These are phyloP conservation scores for Cossypha caffra DNA, from an alignment of 2,797 vertebrate genomes.

Conservation along the genomic window DNA sequence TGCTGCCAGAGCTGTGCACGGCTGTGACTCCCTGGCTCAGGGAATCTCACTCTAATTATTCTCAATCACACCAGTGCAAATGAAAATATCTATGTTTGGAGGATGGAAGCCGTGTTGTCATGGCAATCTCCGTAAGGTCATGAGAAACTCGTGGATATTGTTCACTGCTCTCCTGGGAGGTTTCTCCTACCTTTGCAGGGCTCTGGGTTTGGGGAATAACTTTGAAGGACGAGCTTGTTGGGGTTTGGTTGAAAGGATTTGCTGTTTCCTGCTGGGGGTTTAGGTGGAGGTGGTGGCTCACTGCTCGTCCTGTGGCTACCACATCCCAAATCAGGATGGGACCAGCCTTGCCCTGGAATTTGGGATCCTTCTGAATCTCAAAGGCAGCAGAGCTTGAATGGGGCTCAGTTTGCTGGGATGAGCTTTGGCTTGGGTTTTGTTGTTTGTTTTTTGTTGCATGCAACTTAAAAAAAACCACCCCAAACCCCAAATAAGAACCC, in stretches of 20 bases:
- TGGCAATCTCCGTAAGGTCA: conserved; percentile 45
- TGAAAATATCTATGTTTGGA: conserved; percentile 44
- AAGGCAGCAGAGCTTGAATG: not conserved
- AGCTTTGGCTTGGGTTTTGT: not conserved
- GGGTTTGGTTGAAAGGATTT: not conserved
- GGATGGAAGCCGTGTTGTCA: conserved; percentile 50
- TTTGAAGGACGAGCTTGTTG: rapidly evolving
- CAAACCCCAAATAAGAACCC: too few relatives aligned
- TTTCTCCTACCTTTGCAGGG: not conserved
- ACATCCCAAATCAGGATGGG: rapidly evolving
- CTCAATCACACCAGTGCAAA: conserved; percentile 39
- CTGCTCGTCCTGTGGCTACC: rapidly evolving
- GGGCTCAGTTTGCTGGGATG: not conserved
- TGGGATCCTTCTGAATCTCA: not conserved
- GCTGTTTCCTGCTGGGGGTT: not conserved
- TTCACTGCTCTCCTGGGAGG: not conserved
- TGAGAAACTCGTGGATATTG: not conserved
- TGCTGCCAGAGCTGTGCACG: not conserved
- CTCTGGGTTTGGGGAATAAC: not conserved
- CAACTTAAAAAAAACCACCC: rapidly evolving
- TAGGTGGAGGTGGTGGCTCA: rapidly evolving
- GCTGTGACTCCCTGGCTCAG: not conserved
- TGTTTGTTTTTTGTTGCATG: not conserved
- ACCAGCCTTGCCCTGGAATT: not conserved
- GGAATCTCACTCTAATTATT: conserved; percentile 59